These are phyloP conservation scores for Meriones unguiculatus DNA, from an alignment of 2,113 vertebrate species.

Conservation along the genomic window DNA sequence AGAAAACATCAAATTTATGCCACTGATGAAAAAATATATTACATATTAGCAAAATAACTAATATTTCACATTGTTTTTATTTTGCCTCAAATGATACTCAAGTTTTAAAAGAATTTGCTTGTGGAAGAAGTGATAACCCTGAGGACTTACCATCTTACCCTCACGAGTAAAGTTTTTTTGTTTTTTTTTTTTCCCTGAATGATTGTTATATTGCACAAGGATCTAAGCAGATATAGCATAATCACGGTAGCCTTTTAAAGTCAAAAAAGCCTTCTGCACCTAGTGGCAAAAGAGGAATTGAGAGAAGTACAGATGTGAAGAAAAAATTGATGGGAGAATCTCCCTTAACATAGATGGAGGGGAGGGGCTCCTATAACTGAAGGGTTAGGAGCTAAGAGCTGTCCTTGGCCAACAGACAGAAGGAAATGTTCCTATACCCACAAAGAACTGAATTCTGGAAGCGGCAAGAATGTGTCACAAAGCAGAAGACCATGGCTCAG, in stretches of 20 bases:
- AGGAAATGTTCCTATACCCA: not conserved
- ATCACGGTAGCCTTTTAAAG: not conserved
- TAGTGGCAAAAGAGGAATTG: not conserved
- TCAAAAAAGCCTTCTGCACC: too few relatives aligned
- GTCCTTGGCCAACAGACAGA: not conserved
- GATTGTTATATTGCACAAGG: not conserved
- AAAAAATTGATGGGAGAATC: not conserved
- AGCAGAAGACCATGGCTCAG: not conserved
- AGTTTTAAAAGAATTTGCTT: conserved; percentile 24
- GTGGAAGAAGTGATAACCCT: not conserved
- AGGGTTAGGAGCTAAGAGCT: not conserved
- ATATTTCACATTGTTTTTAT: not conserved
- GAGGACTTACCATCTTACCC: not conserved
- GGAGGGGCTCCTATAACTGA: not conserved
- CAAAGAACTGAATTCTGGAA: not conserved
- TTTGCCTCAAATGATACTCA: not conserved
- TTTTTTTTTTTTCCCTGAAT: not conserved
- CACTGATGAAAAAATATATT: conserved; percentile 11
- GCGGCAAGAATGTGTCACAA: not conserved
- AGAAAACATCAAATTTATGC: not conserved
- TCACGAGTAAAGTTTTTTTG: not conserved
- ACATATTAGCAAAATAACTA: not conserved
- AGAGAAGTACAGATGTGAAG: not conserved
- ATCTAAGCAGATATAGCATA: not conserved
- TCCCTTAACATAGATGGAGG: not conserved